These are phyloP conservation scores for Ethmia dodecea DNA, from an alignment of 2,888 invertebrate species.

Conservation along the genomic window DNA sequence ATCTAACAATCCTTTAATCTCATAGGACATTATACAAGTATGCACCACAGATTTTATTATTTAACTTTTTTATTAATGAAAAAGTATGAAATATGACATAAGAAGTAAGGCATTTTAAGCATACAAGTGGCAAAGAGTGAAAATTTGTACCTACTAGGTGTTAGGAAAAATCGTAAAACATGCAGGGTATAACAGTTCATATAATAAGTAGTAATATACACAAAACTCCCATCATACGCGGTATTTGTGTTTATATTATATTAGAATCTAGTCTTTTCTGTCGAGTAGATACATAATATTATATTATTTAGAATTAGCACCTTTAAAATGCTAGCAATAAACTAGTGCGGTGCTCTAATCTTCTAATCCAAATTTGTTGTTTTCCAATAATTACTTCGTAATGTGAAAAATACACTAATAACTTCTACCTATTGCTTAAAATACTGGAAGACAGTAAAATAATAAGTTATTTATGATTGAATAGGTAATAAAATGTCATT, in stretches of 20 bases:
- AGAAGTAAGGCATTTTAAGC: conserved; percentile 27
- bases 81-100: conserved; percentile 2
- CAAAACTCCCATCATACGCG: conserved; percentile 9
- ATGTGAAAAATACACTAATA: conserved; percentile 49
- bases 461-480: too few species aligned
- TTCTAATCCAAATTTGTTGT: conserved; percentile 27
- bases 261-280: too few species aligned
- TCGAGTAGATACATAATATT: conserved; percentile 19
- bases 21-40: conserved; percentile 39
- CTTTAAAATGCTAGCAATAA: conserved; percentile 56
- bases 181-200: conserved; percentile 1
- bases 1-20: conserved; percentile 46
- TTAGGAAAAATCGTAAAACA: conserved; percentile 15
- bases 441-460: conserved; percentile 66
- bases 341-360: conserved; percentile 44
- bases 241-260: not conserved
- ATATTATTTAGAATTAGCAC: conserved; percentile 56
- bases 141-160: conserved; percentile 30
- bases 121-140: conserved; percentile 33
- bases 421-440: conserved; percentile 41
- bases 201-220: conserved; percentile 5
- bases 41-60: conserved; percentile 53
- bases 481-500: too few species aligned
- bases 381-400: conserved; percentile 28
- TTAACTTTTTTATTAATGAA: conserved; percentile 13